Evolutionary conservation across 2,113 vertebrate genomes (phyloP), one percentile per base, ranked within the genome.

Genomic region (Alosa alosa): DNA sequence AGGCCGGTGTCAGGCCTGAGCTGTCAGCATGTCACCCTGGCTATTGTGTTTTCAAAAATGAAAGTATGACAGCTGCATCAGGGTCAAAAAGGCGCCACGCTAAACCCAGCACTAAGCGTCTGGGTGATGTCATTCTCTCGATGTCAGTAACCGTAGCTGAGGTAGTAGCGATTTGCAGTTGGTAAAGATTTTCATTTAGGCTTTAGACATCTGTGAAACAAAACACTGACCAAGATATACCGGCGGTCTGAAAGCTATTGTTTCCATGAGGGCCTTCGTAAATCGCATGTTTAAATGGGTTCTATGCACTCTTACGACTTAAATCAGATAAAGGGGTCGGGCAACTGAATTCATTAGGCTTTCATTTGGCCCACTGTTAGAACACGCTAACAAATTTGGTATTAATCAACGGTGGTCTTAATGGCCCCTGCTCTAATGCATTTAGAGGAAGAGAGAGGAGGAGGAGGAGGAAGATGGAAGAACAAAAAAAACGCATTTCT

Each of bases 261-360:
- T 83, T 83, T 44, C 45, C 75, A 44, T 9, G 17, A 18, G 47
- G 49, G 78, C 75, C 9, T 64, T 85, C 45, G 75, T 47, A 85
- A 85, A 83, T 36, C 8, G 22, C 6, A 20, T n/a, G 25, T 45
- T 46, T 55, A 36, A 57, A 2, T 31, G 15, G 9, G 46, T 78
- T 25, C 17, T 22, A 36, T 6, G 46, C 3, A 4, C 45, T 18
- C 46, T 60, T 47, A 55, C 18, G n/a, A 10, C 82, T 84, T 52
- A 41, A 78, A 81, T 83, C 57, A 81, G 49, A 88, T 81, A 82
- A 18, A 9, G 84, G 41, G 64, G 60, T 78, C 78, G 57, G 82
- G 86, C 85, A 60, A 25, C 41, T 47, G 85, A 88, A 82, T 84
- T 88, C 52, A 88, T 88, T 88, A 82, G 84, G 55, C 47, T 10